Conservation (phyloP, 2,113 vertebrate species). For the Oceanites oceanicus region DNA sequence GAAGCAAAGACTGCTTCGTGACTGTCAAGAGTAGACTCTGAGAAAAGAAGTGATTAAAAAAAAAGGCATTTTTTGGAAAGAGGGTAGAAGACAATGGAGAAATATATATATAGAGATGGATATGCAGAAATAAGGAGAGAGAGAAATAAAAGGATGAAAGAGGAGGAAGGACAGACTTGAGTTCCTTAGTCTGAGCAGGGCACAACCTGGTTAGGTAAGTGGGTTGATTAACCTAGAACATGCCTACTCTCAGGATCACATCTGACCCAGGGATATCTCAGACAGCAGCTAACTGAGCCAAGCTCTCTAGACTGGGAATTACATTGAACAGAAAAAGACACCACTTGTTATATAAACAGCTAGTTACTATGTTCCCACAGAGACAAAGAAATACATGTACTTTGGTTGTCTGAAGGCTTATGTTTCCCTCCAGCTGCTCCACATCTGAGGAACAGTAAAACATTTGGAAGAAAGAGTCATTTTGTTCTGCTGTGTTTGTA, state of each 20-base stretch:
- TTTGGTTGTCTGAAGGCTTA: background rate
- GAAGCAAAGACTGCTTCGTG: background rate
- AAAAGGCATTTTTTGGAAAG: background rate
- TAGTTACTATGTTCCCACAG: background rate
- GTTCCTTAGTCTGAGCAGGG: background rate
- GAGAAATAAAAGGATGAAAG: background rate
- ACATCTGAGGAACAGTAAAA: background rate
- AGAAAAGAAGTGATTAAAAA: background rate
- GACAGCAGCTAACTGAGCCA: background rate
- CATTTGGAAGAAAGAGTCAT: background rate
- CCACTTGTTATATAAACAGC: background rate
- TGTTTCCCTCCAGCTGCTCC: background rate
- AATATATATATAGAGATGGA: background rate
- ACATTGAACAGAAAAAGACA: background rate
- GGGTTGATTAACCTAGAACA: background rate
- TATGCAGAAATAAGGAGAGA: background rate
- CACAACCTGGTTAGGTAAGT: background rate
- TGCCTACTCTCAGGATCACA: background rate
- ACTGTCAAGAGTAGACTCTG: background rate
- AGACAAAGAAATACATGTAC: background rate
- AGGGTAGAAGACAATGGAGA: background rate
- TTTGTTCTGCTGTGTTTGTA: background rate
- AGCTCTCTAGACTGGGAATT: background rate
- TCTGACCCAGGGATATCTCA: background rate
- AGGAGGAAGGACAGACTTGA: no score